A percentile compares a stretch with the other conserved stretches of the same genome.
Conservation (phyloP, 2,797 vertebrate genomes). For the Poecile montanus region DNA sequence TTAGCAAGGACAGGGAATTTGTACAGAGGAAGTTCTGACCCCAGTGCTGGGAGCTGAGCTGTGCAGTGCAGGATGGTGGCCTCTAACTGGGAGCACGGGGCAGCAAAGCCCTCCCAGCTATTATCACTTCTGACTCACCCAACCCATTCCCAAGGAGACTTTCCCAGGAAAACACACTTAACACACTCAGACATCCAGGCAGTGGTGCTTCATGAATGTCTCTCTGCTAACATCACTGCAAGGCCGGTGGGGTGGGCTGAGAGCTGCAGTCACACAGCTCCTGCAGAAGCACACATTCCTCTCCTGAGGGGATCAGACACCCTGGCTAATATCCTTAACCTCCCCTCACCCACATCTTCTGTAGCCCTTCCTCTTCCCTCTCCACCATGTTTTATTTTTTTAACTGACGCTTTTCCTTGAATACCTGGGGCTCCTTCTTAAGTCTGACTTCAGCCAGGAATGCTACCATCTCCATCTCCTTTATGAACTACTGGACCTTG, state of each 20-base stretch:
- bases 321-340: neutral
- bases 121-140: neutral
- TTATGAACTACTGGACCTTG: conserved; percentile 42
- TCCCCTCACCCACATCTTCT: neutral
- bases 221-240: neutral
- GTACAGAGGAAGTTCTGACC: neutral
- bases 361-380: neutral
- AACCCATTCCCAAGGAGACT: neutral
- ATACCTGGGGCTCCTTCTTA: neutral
- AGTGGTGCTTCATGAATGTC: accelerated
- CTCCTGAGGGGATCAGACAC: neutral
- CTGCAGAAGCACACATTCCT: neutral
- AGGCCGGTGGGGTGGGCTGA: neutral
- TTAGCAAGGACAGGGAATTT: neutral
- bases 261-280: neutral
- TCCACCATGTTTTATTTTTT: neutral
- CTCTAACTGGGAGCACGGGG: neutral
- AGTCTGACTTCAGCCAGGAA: neutral
- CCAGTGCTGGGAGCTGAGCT: neutral
- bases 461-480: neutral
- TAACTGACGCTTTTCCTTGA: neutral
- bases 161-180: neutral
- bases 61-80: neutral
- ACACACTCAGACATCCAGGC: neutral
- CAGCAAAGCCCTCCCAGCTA: neutral